Evolutionary conservation across 1,140 invertebrate genomes (phyloP), one percentile per base, ranked within the genome.

Genomic region (Drosophila arizonae): DNA sequence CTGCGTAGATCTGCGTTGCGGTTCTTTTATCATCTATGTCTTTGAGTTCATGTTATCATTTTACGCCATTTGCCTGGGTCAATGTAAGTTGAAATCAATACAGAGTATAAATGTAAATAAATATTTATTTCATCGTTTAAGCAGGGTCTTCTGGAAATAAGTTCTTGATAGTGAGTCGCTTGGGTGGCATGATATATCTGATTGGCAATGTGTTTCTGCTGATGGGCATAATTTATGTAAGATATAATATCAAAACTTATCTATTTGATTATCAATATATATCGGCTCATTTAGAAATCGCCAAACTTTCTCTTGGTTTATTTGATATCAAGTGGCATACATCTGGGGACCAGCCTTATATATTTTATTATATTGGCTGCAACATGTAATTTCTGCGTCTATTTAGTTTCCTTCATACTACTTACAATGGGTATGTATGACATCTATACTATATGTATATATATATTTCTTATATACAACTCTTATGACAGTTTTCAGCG

Each of bases 171-270:
- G 1, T 79, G 8, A 24, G 15, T 26, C 69, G 80, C 0, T 0
- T 66, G 6, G 80, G 30, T 8, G 79, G 48, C 36, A 33, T 79
- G 72, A 6, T 64, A 2, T 67, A 84, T 9, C 26, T 84, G 1
- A 8, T 84, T 15, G 72, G 76, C n/a, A 73, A 72, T 0, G 51
- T 54, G 28, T 58, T 63, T 2, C 52, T 84, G 3, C 21, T 84
- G 2, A 70, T 70, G 4, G 75, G 72, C 65, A 52, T 33, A 2
- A 39, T 68, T 11, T 54, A 36, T 39, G 79, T 81, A 60, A 63
- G 52, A 11, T 39, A 3, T 13, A 3, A 39, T 13, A 39, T 39
- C 11, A 3, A 11, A 9, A 9, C 0, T 36, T 39, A 1, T 39
- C 1, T 39, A 13, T 36, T 36, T 8, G 6, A 0, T 36, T 3